Evolutionary conservation across 2,113 vertebrate genomes (phyloP).

Genomic region (Abramis brama): DNA sequence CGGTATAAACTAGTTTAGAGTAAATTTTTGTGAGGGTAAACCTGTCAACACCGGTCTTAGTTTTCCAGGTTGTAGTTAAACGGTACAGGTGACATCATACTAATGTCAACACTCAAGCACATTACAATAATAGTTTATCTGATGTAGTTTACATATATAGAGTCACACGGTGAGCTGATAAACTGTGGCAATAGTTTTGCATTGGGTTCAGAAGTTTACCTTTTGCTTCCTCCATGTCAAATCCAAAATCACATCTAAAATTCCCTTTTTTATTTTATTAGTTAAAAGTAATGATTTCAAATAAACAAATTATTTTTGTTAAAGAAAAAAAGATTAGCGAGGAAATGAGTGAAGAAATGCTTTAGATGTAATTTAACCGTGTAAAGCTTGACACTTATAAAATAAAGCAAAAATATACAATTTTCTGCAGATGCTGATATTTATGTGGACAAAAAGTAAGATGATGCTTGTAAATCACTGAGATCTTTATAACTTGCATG

Average conservation of each 20-base stretch:
- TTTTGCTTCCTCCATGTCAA: neutral
- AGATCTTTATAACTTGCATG: neutral
- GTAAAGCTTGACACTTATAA: neutral
- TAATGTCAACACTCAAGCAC: neutral
- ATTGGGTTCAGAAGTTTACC: neutral
- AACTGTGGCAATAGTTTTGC: neutral
- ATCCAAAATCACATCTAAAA: neutral
- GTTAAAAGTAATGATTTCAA: neutral
- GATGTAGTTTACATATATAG: neutral
- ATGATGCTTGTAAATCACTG: neutral
- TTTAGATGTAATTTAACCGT: neutral
- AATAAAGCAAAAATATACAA: too few relatives aligned
- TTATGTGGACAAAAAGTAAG: neutral
- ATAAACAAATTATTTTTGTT: neutral
- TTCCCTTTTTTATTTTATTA: neutral
- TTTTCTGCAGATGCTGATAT: neutral
- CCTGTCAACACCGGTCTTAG: neutral
- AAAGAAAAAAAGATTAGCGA: neutral
- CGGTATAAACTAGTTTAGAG: neutral
- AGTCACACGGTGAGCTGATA: neutral
- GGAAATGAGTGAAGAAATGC: neutral
- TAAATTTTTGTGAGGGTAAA: neutral
- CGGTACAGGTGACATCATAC: neutral
- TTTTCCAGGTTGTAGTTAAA: constrained; percentile 35
- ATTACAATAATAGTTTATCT: constrained; percentile 29